These are phyloP conservation scores for Sylvicapra grimmia DNA, from an alignment of 2,113 vertebrate genomes.

Conservation along the genomic window DNA sequence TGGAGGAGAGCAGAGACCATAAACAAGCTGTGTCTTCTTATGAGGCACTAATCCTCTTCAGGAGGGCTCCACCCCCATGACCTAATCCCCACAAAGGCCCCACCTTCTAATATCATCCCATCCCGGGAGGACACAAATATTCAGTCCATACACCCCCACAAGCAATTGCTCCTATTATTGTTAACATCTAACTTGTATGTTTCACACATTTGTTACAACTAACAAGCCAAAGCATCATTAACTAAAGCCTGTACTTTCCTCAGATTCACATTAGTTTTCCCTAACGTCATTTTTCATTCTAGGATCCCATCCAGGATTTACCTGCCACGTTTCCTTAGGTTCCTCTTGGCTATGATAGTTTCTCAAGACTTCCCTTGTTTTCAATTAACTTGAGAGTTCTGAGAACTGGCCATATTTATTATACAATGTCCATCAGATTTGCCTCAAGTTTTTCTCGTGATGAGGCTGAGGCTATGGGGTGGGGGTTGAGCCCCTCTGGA, in stretches of 20 bases:
- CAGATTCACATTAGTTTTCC: not conserved
- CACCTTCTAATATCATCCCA: not conserved
- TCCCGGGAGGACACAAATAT: not conserved
- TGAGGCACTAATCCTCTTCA: not conserved
- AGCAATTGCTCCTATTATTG: not conserved
- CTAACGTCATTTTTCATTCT: not conserved
- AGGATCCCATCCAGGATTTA: not conserved
- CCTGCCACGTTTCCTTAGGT: not conserved
- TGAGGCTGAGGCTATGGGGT: not conserved
- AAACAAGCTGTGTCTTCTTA: not conserved
- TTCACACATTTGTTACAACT: not conserved
- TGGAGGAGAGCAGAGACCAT: not conserved
- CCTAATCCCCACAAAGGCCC: not conserved
- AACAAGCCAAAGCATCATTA: not conserved
- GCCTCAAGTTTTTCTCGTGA: not conserved
- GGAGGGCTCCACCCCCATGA: not conserved
- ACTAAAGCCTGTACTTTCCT: not conserved
- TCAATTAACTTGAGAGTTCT: not conserved
- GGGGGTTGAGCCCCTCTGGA: not conserved
- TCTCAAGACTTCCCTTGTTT: not conserved
- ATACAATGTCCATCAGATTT: no score
- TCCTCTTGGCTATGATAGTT: not conserved
- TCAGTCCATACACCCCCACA: not conserved
- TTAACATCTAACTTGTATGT: no score
- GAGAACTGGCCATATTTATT: not conserved